Conservation (phyloP, 2,113 vertebrate species). For the Gallinago paraguaiae region DNA sequence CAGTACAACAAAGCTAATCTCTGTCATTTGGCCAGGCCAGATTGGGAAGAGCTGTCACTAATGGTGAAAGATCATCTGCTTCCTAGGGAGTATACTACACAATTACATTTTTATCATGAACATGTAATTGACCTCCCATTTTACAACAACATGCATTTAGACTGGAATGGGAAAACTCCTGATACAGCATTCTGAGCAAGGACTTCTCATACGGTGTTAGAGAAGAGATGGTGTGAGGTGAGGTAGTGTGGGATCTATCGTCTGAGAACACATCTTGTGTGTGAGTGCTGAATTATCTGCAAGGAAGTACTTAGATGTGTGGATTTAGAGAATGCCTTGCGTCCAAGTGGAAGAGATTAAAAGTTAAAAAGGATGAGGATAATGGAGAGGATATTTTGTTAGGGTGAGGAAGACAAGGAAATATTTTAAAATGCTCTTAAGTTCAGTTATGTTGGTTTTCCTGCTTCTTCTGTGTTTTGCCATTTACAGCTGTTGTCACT, state of each 20-base stretch:
- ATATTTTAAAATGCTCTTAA: background rate
- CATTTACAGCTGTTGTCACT: background rate
- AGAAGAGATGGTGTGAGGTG: background rate
- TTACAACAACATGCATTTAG: background rate
- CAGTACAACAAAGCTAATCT: background rate
- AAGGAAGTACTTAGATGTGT: background rate
- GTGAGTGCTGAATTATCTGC: background rate
- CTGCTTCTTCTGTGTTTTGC: background rate
- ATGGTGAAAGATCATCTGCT: background rate
- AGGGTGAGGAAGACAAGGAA: background rate
- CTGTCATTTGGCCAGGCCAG: rapidly evolving
- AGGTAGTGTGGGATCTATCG: background rate
- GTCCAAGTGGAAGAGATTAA: background rate
- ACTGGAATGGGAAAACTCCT: background rate
- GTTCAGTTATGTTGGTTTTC: background rate
- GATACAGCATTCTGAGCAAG: background rate
- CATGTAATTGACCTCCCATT: background rate
- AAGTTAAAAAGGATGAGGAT: background rate
- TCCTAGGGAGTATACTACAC: background rate
- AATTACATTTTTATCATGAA: background rate
- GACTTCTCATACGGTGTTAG: background rate
- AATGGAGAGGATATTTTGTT: background rate
- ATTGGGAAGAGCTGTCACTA: background rate
- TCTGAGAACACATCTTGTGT: background rate
- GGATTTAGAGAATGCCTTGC: background rate